These are phyloP conservation scores for Vanacampus margaritifer DNA, from an alignment of 2,113 vertebrate species.

Conservation along the genomic window DNA sequence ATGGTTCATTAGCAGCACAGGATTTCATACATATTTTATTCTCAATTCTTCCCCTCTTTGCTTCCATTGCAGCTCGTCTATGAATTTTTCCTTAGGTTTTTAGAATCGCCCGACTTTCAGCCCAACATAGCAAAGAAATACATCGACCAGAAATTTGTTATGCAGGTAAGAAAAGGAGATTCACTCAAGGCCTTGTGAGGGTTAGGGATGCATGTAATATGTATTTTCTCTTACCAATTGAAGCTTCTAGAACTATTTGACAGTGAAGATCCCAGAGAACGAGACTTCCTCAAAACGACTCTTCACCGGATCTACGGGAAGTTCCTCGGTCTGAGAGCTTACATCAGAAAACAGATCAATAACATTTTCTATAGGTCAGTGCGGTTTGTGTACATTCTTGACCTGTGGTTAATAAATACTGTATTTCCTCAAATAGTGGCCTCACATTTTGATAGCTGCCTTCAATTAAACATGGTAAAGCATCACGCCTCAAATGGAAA, in stretches of 20 bases:
- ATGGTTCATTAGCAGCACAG: background rate
- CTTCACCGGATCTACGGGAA: slow-evolving; percentile 98
- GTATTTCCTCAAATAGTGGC: background rate
- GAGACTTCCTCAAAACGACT: slow-evolving; percentile 98
- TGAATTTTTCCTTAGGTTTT: slow-evolving; percentile 99
- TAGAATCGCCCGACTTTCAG: slow-evolving; percentile 97
- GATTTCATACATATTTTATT: background rate
- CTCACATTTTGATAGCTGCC: background rate
- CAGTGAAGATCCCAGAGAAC: slow-evolving; percentile 96
- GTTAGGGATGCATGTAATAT: background rate
- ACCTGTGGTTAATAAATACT: background rate
- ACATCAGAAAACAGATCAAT: slow-evolving; percentile 99
- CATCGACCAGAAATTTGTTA: slow-evolving; percentile 98
- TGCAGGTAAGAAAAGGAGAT: slow-evolving; percentile 80
- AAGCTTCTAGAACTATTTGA: slow-evolving; percentile 98
- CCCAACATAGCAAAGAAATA: slow-evolving; percentile 99
- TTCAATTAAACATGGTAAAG: background rate
- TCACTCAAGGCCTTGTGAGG: background rate
- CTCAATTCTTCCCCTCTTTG: slow-evolving; percentile 1
- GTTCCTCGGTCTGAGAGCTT: slow-evolving; percentile 93
- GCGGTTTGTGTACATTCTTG: background rate
- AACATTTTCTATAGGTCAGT: slow-evolving; percentile 99
- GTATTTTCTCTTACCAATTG: background rate
- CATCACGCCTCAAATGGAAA: too few species aligned
- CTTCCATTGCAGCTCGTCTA: slow-evolving; percentile 87